Evolutionary conservation across 2,113 vertebrate genomes (phyloP), one percentile per base, ranked within the genome.

Genomic region (Eptatretus burgeri): DNA sequence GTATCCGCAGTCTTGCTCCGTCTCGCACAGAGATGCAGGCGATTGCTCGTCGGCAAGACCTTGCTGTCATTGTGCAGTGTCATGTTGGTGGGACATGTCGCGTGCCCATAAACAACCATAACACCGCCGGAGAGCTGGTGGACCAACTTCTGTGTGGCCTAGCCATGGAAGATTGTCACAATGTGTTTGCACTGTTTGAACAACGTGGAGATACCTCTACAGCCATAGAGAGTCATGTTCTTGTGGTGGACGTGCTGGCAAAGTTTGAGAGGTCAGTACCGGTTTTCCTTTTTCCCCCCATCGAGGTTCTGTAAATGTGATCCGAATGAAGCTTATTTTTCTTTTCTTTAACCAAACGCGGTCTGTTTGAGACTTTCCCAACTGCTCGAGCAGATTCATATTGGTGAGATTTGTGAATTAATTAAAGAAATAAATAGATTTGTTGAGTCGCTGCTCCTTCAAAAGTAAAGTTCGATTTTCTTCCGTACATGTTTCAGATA

Each of bases 101-200:
- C 75, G 87, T 89, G 74, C 83, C 82, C 72, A 87, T 89, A 71
- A 84, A 84, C 69, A 87, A 83, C 10, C 85, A 88, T 75, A 88
- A 82, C 56, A 89, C 82, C 0, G 83, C 85, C 20, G 85, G 84
- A 70, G 83, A 89, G 56, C n/a, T 60, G 56, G 56, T 60, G 56
- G 56, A 60, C 9, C n/a, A 60, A 19, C 56, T 60, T n/a, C 56
- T 60, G 56, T 17, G 56, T 19, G 56, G 56, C 56, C 56, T 60
- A n/a, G 56, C 56, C 56, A 60, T 60, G 56, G 56, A 60, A 12
- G 56, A 60, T 12, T 17, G n/a, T 10, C 56, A 19, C 56, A 60
- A 60, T 12, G 56, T 60, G 56, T 60, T 60, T 12, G 56, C 56
- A 19, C 56, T 60, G 56, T 60, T 60, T 12, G 56, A n/a, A 19